Percentiles rank a stretch among this genome's conserved stretches.
These are phyloP conservation scores for Dendrolimus pini DNA, from an alignment of 2,888 invertebrate genomes.

Conservation along the genomic window DNA sequence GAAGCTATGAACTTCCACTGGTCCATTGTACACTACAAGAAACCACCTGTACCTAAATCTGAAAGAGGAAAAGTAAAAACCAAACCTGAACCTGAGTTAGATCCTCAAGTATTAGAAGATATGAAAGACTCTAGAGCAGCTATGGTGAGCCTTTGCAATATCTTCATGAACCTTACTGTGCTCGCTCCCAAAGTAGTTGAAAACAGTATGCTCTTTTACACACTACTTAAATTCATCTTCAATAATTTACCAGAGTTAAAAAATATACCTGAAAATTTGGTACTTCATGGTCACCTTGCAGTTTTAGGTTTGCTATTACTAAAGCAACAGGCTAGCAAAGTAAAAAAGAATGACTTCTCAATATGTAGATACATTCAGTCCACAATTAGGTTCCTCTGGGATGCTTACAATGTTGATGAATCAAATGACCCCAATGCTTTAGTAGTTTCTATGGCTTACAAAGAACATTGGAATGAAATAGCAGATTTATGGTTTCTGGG, in stretches of 20 bases:
- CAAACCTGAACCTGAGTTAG: conserved; percentile 85
- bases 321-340: conserved; percentile 88
- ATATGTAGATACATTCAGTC: conserved; percentile 93
- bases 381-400: conserved; percentile 94
- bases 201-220: conserved; percentile 85
- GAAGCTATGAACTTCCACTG: conserved; percentile 90
- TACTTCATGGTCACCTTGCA: conserved; percentile 89
- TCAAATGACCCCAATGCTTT: conserved; percentile 88
- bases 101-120: conserved; percentile 84
- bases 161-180: conserved; percentile 94
- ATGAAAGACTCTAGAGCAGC: conserved; percentile 91
- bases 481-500: conserved; percentile 95
- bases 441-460: conserved; percentile 90
- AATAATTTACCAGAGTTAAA: conserved; percentile 90
- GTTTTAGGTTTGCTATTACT: conserved; percentile 88
- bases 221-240: conserved; percentile 89
- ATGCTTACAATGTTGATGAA: conserved; percentile 93
- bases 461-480: conserved; percentile 92
- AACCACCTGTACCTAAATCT: conserved; percentile 87
- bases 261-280: conserved; percentile 88
- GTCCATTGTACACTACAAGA: conserved; percentile 90
- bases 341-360: conserved; percentile 92
- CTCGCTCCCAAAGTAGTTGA: conserved; percentile 90
- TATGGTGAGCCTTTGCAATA: conserved; percentile 92
- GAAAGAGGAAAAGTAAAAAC: conserved; percentile 85